Percentiles rank a stretch among this genome's conserved stretches.
phyloP scores from a whole-genome alignment of 2,113 vertebrate genomes.

The Rhinoderma darwinii region DNA sequence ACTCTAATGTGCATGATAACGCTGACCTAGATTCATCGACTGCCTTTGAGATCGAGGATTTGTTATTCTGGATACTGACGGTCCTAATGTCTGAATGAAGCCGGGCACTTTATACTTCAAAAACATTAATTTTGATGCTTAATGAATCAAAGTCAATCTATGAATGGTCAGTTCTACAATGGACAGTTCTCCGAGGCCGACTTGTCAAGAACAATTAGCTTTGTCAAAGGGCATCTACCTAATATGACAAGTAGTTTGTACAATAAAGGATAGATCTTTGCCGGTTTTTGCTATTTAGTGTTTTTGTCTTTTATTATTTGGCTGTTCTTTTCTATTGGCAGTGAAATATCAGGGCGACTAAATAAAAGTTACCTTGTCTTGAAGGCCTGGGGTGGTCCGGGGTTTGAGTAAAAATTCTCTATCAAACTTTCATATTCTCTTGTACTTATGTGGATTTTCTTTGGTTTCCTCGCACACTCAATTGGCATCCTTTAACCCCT shows the following conservation, averaged over 20 bases:
- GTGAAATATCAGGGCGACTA: neutral
- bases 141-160: neutral
- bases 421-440: neutral
- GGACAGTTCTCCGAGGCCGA: neutral
- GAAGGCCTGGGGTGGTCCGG: too few relatives aligned
- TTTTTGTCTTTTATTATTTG: neutral
- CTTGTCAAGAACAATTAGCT: neutral
- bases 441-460: neutral
- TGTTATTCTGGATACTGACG: neutral
- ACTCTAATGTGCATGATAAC: constrained; percentile 23
- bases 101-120: neutral
- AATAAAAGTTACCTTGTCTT: neutral
- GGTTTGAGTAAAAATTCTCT: too few relatives aligned
- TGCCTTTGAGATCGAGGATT: constrained; percentile 33
- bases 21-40: constrained; percentile 60
- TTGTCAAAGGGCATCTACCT: neutral
- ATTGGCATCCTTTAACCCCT: too few relatives aligned
- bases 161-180: neutral
- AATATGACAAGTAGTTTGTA: neutral
- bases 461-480: neutral
- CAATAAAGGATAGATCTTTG: neutral
- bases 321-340: neutral
- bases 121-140: neutral
- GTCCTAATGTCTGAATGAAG: neutral
- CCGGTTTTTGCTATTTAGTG: neutral